These are phyloP conservation scores for Erethizon dorsatum DNA, from an alignment of 2,797 vertebrate genomes.

Conservation along the genomic window DNA sequence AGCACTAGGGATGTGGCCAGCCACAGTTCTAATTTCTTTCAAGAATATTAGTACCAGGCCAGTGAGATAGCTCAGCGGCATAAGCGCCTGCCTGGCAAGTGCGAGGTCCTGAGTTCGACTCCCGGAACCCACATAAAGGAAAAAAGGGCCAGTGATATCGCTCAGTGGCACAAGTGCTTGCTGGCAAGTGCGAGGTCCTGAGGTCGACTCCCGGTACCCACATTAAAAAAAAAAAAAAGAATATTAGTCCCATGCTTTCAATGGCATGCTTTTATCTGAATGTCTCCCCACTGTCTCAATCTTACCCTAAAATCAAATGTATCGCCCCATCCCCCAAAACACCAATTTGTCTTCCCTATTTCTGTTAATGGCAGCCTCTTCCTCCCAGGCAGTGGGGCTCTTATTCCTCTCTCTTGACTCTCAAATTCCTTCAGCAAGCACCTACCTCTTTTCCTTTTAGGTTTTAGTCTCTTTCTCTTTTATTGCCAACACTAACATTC, in stretches of 20 bases:
- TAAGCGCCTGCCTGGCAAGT: too few species aligned
- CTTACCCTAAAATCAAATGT: slow-evolving; percentile 43
- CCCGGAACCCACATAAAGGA: too few species aligned
- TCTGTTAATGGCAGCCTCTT: neutral
- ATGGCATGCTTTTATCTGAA: neutral
- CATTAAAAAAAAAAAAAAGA: neutral
- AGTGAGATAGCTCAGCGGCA: too few species aligned
- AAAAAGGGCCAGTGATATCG: too few species aligned
- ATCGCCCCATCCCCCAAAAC: neutral
- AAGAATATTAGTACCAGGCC: neutral
- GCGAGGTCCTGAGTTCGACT: too few species aligned
- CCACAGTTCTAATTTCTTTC: slow-evolving; percentile 6
- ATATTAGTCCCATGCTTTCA: neutral
- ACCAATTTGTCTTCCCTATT: neutral
- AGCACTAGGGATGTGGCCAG: neutral
- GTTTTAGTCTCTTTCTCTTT: slow-evolving; percentile 30
- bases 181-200: too few species aligned
- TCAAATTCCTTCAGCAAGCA: slow-evolving; percentile 42
- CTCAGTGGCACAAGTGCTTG: too few species aligned
- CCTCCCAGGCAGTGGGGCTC: neutral
- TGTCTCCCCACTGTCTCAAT: neutral
- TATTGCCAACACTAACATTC: neutral
- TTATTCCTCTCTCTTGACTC: neutral
- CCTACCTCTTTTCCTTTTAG: slow-evolving; percentile 22
- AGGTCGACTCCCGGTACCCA: too few species aligned